Percentiles rank a stretch among this genome's conserved stretches.
Conservation (phyloP, 2,113 vertebrate genomes). For the Psettodes erumei region DNA sequence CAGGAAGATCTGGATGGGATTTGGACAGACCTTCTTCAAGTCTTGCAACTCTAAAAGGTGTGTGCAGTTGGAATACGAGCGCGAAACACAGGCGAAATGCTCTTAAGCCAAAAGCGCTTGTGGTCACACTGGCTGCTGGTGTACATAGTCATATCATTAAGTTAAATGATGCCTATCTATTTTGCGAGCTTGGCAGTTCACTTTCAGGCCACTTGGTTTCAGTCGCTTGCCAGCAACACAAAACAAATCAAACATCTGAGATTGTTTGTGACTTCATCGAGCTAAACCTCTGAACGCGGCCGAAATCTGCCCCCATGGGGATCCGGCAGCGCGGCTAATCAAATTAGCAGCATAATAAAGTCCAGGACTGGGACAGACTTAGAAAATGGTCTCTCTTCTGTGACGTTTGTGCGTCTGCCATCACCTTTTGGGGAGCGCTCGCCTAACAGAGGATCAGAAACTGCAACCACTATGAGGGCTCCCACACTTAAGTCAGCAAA, state of each 20-base stretch:
- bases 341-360: slow-evolving; percentile 16
- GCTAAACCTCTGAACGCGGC: too few relatives aligned
- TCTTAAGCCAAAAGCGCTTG: neutral
- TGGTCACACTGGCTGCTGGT: neutral
- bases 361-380: neutral
- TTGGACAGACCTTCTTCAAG: neutral
- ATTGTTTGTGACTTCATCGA: neutral
- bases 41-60: slow-evolving; percentile 18
- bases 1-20: neutral
- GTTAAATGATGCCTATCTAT: neutral
- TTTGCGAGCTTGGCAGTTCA: slow-evolving; percentile 9
- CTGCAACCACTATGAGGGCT: slow-evolving; percentile 37
- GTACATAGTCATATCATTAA: neutral
- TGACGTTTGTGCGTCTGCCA: slow-evolving; percentile 20
- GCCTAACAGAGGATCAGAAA: slow-evolving; percentile 47
- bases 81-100: slow-evolving; percentile 9
- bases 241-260: slow-evolving; percentile 8
- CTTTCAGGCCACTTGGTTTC: neutral
- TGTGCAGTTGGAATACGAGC: neutral
- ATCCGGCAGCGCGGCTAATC: neutral
- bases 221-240: too few relatives aligned
- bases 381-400: slow-evolving; percentile 1
- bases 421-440: slow-evolving; percentile 36
- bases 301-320: neutral
- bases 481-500: slow-evolving; percentile 59